Evolutionary conservation across 2,797 vertebrate species (phyloP).

Genomic region (Chrosomus eos): DNA sequence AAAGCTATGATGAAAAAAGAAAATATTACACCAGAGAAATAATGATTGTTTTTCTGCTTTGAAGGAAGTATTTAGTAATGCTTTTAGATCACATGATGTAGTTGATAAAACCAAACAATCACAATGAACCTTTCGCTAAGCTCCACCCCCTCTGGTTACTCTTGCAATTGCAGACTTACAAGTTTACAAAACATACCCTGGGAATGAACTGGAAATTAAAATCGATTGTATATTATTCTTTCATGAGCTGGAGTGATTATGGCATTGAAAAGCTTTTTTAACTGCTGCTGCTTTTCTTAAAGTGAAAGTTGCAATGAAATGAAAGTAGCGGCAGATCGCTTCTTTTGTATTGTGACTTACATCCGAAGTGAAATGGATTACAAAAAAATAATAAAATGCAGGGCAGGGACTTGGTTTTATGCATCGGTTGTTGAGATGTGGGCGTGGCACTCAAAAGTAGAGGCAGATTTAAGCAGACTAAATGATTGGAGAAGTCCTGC

Average conservation of each 20-base stretch:
- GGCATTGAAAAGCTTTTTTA: neutral
- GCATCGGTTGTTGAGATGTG: neutral
- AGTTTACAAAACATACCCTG: neutral
- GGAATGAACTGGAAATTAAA: neutral
- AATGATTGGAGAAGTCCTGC: too few relatives aligned
- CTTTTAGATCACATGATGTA: neutral
- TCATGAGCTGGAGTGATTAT: neutral
- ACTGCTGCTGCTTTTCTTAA: neutral
- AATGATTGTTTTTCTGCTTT: constrained; percentile 11
- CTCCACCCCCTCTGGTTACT: neutral
- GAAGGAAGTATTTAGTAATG: neutral
- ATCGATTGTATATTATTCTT: neutral
- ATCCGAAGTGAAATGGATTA: neutral
- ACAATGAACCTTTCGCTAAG: constrained; percentile 29
- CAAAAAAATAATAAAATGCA: neutral
- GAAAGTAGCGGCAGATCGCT: too few relatives aligned
- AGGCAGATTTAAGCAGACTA: neutral
- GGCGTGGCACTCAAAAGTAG: neutral
- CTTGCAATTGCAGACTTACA: neutral
- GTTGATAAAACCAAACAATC: constrained; percentile 18
- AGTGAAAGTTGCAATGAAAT: neutral
- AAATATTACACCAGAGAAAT: constrained; percentile 32
- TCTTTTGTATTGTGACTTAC: neutral
- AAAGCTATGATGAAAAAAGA: constrained; percentile 22
- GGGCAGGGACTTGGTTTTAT: neutral